phyloP scores from a whole-genome alignment of 2,113 vertebrate genomes.

The Vulpes vulpes region DNA sequence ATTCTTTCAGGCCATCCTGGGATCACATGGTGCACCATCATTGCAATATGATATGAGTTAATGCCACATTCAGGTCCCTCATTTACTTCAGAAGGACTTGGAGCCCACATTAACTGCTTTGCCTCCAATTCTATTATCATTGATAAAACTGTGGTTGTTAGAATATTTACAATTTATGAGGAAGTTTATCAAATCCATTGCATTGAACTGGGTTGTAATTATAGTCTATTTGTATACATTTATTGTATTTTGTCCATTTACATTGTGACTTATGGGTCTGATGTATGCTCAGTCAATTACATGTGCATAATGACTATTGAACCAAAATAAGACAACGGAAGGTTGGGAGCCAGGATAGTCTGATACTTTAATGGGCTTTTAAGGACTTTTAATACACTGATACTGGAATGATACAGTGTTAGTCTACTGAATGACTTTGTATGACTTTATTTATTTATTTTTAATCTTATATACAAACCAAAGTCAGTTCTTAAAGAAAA shows the following conservation, averaged over 20 bases:
- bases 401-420: constrained; percentile 34
- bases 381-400: constrained; percentile 54
- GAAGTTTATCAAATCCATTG: constrained; percentile 62
- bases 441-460: not conserved
- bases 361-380: constrained; percentile 41
- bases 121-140: not conserved
- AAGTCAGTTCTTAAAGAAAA: not conserved
- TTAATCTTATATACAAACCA: not conserved
- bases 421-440: constrained; percentile 16
- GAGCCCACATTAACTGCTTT: not conserved
- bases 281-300: constrained; percentile 64
- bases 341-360: constrained; percentile 50
- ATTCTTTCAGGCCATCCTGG: not conserved
- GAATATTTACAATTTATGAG: constrained; percentile 68
- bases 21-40: not conserved
- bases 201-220: constrained; percentile 69
- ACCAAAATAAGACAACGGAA: constrained; percentile 56
- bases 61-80: not conserved
- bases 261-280: constrained; percentile 54
- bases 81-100: not conserved
- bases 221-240: constrained; percentile 62
- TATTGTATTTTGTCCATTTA: constrained; percentile 70
- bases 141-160: constrained; percentile 29
- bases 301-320: constrained; percentile 70
- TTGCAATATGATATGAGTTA: not conserved